phyloP scores from a whole-genome alignment of 2,113 vertebrate genomes.

The Vicugna pacos region DNA sequence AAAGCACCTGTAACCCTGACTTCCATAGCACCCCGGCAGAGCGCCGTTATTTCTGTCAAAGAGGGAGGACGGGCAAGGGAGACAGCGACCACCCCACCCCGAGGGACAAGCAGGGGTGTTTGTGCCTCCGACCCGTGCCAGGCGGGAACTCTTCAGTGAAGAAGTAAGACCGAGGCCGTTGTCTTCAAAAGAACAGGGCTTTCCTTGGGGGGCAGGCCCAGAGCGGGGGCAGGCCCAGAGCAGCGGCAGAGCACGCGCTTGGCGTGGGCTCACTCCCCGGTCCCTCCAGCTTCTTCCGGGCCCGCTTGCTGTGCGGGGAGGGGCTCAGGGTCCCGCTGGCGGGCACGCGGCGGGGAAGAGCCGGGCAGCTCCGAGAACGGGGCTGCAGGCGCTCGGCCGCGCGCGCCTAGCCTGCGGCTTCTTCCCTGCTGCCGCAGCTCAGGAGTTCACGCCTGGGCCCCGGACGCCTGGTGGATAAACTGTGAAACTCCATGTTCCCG shows the following conservation, averaged over 20 bases:
- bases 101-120: not conserved
- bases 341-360: not conserved
- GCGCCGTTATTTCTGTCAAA: not conserved
- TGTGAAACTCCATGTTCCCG: constrained; percentile 35
- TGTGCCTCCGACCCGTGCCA: not conserved
- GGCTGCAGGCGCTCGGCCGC: constrained; percentile 27
- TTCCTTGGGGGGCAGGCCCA: not conserved
- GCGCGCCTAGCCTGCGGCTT: not conserved
- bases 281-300: not conserved
- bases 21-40: not conserved
- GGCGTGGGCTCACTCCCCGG: too few species aligned
- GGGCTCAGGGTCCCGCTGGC: too few species aligned
- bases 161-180: not conserved
- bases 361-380: not conserved
- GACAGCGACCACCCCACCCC: not conserved
- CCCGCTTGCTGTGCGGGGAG: not conserved
- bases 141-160: not conserved
- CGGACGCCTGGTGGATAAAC: not conserved
- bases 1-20: not conserved
- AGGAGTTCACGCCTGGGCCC: constrained; percentile 62
- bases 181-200: not conserved
- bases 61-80: not conserved
- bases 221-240: too few species aligned
- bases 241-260: too few species aligned
- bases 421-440: constrained; percentile 14